phyloP scores from a whole-genome alignment of 2,888 invertebrate species.

The Hirtodrosophila cameraria region DNA sequence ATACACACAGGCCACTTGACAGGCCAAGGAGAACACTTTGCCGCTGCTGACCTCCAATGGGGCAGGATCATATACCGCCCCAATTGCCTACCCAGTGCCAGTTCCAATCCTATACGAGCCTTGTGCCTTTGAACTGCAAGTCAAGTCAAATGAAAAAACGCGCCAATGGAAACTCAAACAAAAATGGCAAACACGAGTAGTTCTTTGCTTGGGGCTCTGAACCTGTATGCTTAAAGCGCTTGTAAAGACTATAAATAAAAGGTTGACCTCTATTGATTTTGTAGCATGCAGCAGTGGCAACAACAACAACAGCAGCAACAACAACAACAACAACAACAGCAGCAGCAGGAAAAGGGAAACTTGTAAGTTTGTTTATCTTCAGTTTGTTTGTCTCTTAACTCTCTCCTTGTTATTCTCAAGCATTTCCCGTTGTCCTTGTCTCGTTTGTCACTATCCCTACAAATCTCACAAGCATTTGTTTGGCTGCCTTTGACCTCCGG shows the following conservation, averaged over 20 bases:
- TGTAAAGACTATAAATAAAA: conserved; percentile 73
- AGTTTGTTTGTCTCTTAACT: conserved; percentile 47
- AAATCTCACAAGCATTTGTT: conserved; percentile 12
- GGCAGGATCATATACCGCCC: conserved; percentile 9
- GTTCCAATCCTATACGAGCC: background rate
- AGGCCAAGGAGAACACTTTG: conserved; percentile 58
- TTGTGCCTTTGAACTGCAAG: conserved; percentile 77
- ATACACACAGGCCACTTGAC: conserved; percentile 53
- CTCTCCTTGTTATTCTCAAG: conserved; percentile 8
- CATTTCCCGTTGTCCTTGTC: conserved; percentile 7
- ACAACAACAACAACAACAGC: background rate
- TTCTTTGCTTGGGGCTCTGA: conserved; percentile 10
- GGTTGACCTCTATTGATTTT: conserved; percentile 73
- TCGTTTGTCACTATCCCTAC: conserved; percentile 25
- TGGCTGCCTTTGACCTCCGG: conserved; percentile 13
- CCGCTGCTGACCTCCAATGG: conserved; percentile 63
- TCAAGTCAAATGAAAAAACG: conserved; percentile 77
- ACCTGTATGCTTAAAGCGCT: conserved; percentile 39
- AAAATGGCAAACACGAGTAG: conserved; percentile 64
- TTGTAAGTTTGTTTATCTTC: conserved; percentile 56
- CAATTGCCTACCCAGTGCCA: background rate
- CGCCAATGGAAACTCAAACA: conserved; percentile 66
- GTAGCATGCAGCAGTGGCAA: conserved; percentile 33
- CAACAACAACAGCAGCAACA: conserved; percentile 1
- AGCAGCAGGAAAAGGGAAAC: conserved; percentile 31